A percentile compares a stretch with the other conserved stretches of the same genome.
Evolutionary conservation across 2,888 invertebrate genomes (phyloP).

Genomic region (Anaspis maculata): DNA sequence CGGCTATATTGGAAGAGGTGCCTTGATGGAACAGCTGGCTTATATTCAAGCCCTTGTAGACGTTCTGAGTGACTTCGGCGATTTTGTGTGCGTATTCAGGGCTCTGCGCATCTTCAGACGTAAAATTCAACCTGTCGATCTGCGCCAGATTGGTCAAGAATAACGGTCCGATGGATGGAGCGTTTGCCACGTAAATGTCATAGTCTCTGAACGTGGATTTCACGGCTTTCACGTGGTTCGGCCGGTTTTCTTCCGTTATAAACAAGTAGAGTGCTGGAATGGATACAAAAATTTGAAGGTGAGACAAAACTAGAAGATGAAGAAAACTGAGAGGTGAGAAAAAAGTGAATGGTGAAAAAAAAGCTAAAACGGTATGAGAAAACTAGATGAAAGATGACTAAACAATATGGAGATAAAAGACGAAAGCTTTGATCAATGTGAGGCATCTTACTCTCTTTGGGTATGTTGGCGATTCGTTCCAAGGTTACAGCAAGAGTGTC

Average conservation of each 20-base stretch:
- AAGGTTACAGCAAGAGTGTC: slow-evolving; percentile 49
- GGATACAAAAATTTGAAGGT: slow-evolving; percentile 1
- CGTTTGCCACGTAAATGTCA: slow-evolving; percentile 35
- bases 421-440: no score
- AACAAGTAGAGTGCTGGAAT: slow-evolving; percentile 38
- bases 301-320: no score
- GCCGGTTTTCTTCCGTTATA: slow-evolving; percentile 24
- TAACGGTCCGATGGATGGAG: slow-evolving; percentile 30
- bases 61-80: slow-evolving; percentile 29
- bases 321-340: no score
- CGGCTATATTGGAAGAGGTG: slow-evolving; percentile 53
- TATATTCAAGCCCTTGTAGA: slow-evolving; percentile 30
- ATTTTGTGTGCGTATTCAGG: slow-evolving; percentile 29
- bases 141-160: slow-evolving; percentile 30
- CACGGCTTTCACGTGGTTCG: slow-evolving; percentile 24
- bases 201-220: slow-evolving; percentile 30
- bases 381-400: no score
- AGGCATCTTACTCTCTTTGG: slow-evolving; percentile 30
- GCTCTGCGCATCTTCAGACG: slow-evolving; percentile 20
- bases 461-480: slow-evolving; percentile 44
- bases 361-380: slow-evolving; percentile 2
- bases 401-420: no score
- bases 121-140: slow-evolving; percentile 31
- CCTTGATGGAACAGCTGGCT: slow-evolving; percentile 35
- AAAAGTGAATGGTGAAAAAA: no score